Percentiles rank a stretch among this genome's conserved stretches.
Conservation (phyloP, 2,888 invertebrate species). For the Heliconius ethilla region DNA sequence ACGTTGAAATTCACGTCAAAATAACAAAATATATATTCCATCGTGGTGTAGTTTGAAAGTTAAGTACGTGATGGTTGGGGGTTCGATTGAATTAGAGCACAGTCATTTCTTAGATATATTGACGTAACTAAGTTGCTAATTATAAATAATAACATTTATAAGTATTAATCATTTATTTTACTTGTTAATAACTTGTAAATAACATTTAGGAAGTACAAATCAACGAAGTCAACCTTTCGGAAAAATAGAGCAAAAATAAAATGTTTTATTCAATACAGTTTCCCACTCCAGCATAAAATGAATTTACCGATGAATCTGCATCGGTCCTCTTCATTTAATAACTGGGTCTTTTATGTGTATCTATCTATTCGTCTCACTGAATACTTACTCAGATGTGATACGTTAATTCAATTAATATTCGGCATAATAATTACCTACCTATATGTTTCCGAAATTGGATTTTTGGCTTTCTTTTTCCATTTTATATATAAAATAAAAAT, state of each 20-base stretch:
- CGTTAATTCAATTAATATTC: constrained; percentile 24
- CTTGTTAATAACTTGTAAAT: not conserved
- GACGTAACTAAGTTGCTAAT: no score
- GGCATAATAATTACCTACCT: not conserved
- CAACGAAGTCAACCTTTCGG: constrained; percentile 2
- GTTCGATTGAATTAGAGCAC: no score
- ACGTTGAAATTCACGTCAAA: not conserved
- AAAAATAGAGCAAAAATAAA: constrained; percentile 42
- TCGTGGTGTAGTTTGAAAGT: not conserved
- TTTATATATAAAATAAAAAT: not conserved
- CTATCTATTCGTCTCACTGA: constrained; percentile 32
- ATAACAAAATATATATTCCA: not conserved
- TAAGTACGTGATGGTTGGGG: no score
- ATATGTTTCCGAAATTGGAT: not conserved
- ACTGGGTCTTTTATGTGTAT: constrained; percentile 50
- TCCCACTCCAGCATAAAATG: constrained; percentile 52
- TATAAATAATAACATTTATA: no score
- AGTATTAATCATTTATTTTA: not conserved
- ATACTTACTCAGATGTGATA: constrained; percentile 27
- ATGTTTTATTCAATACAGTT: constrained; percentile 55
- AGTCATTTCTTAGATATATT: no score
- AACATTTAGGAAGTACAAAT: constrained; percentile 8
- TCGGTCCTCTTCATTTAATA: constrained; percentile 58
- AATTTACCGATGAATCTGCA: constrained; percentile 49
- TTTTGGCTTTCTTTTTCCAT: not conserved